Conservation (phyloP, 2,113 vertebrate species). For the Anhinga rufa region DNA sequence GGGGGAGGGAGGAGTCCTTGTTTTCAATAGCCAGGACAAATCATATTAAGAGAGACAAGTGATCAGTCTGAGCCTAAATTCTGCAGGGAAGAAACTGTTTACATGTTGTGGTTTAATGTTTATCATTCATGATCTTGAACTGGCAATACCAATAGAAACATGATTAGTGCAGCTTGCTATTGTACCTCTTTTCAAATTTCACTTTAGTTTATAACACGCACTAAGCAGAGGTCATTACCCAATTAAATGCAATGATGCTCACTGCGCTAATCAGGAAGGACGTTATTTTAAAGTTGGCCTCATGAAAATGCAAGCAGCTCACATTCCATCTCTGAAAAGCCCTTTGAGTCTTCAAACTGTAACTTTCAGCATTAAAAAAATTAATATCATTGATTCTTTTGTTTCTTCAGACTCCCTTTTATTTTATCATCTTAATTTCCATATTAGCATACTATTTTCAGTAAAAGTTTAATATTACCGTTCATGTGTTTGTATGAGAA, state of each 20-base stretch:
- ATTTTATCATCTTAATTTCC: constrained; percentile 28
- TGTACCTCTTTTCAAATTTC: constrained; percentile 61
- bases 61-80: constrained; percentile 75
- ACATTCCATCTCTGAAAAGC: constrained; percentile 13
- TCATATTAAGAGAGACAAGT: constrained; percentile 85
- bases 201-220: constrained; percentile 53
- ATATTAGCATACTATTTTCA: constrained; percentile 6
- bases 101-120: constrained; percentile 67
- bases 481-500: neutral
- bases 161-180: constrained; percentile 62
- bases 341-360: constrained; percentile 2
- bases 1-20: constrained; percentile 77
- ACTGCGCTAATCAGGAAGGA: constrained; percentile 59
- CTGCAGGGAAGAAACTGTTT: constrained; percentile 72
- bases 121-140: constrained; percentile 69
- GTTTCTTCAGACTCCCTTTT: constrained; percentile 20
- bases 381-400: constrained; percentile 14
- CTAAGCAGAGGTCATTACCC: constrained; percentile 65
- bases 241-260: constrained; percentile 64
- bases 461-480: constrained; percentile 15
- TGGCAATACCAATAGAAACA: constrained; percentile 67
- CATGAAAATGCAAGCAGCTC: constrained; percentile 45
- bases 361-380: constrained; percentile 29
- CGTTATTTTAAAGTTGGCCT: constrained; percentile 54
- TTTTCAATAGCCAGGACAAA: constrained; percentile 91